Evolutionary conservation across 2,888 invertebrate genomes (phyloP), one percentile per base, ranked within the genome.

Genomic region (Sisyra terminalis): DNA sequence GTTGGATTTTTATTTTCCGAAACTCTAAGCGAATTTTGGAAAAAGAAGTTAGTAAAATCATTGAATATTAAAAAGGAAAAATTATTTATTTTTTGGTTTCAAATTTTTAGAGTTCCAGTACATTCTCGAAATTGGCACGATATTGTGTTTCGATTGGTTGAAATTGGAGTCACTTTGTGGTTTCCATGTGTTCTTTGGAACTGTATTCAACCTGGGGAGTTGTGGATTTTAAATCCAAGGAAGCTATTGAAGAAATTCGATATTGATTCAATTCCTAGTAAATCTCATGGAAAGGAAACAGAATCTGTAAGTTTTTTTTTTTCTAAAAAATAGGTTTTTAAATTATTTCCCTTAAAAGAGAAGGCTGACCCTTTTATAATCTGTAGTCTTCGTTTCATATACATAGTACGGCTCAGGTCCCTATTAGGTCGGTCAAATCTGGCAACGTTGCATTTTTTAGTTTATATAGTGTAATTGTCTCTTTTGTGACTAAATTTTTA

Each of bases 181-280:
- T 93, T 92, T 65, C 90, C 92, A 29, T 92, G 92, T 61, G 90
- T 90, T 42, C 70, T 93, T 50, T 93, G 93, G 93, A 93, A 93
- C 67, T 90, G 87, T 51, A 88, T 89, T 76, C 84, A 85, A 60
- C 92, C 92, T 39, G 88, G 89, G 60, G 80, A 88, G 61, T 67
- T 93, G 48, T 93, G 92, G 93, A 82, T 92, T 52, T 67, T 93
- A 50, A 93, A 93, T 69, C 92, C 92, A 31, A 77, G 86, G 52
- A 82, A 85, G 57, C 70, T 93, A 55, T 69, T 93, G 39, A 78
- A 83, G 45, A 64, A 71, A 49, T 71, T 65, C 32, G 67, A 68
- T 42, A 48, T 61, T 29, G 58, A 59, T 42, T 42, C 41, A 6
- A 30, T 29, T 10, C n/a, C 37, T 5, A 30, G 18, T 11, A 30